Conservation (phyloP, 64 coral and sea anemone genomes). For the Montipora cactus region DNA sequence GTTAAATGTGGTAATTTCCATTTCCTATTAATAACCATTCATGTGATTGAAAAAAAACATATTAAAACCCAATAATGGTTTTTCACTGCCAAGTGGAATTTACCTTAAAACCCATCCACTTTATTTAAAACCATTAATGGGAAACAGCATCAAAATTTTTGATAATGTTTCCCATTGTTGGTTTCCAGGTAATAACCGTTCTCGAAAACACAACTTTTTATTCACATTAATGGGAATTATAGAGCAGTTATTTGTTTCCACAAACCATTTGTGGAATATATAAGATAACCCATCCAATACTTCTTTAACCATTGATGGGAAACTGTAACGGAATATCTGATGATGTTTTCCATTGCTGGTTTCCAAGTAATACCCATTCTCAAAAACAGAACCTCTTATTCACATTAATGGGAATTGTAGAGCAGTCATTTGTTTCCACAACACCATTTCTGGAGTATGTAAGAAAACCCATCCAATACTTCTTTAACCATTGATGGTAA, state of each 20-base stretch:
- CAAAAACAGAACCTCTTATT: neutral
- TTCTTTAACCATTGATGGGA: neutral
- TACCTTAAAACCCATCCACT: neutral
- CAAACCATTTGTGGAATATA: too few species aligned
- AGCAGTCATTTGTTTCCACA: too few species aligned
- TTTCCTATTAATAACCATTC: too few species aligned
- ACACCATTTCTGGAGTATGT: too few species aligned
- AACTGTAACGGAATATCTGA: neutral
- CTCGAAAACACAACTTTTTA: neutral
- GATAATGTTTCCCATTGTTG: constrained; percentile 1
- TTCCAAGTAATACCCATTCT: neutral
- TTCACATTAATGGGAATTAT: neutral
- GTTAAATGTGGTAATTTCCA: too few species aligned
- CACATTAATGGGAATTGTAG: neutral
- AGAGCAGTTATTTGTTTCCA: too few species aligned
- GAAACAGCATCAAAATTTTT: neutral
- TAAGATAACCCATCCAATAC: neutral
- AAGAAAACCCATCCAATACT: too few species aligned
- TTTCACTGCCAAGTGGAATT: too few species aligned
- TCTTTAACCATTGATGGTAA: too few species aligned
- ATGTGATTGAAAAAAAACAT: too few species aligned
- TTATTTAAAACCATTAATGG: constrained; percentile 8
- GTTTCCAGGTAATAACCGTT: neutral
- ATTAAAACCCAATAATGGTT: too few species aligned
- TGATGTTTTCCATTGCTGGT: constrained; percentile 8